Percentiles rank a stretch among this genome's conserved stretches.
phyloP scores from a whole-genome alignment of 1,140 invertebrate genomes.

The Macrobrachium nipponense region DNA sequence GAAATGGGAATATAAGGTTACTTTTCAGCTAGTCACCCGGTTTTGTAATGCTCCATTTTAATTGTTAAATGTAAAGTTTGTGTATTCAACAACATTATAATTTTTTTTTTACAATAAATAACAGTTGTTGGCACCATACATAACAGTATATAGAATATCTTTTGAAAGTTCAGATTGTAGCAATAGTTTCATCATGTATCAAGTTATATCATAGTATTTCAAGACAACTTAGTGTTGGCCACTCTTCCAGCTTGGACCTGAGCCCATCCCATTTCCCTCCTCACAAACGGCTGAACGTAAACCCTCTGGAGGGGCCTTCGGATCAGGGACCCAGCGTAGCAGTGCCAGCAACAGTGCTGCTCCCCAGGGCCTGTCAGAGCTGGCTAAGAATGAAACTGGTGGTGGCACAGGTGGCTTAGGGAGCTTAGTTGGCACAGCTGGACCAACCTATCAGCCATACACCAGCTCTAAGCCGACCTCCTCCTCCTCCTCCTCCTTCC shows the following conservation, averaged over 20 bases:
- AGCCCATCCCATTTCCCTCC: conserved; percentile 67
- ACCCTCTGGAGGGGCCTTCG: conserved; percentile 46
- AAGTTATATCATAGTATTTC: conserved; percentile 3
- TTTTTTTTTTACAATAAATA: too few species aligned
- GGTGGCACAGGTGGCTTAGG: conserved; percentile 53
- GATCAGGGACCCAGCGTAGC: conserved; percentile 49
- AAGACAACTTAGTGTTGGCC: conserved; percentile 52
- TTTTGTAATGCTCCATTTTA: too few species aligned
- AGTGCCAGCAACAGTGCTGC: conserved; percentile 46
- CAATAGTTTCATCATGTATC: background rate
- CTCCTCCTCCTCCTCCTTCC: conserved; percentile 60
- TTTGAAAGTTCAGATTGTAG: too few species aligned
- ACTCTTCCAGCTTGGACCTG: conserved; percentile 65
- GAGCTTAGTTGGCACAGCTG: conserved; percentile 58
- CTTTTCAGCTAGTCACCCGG: too few species aligned
- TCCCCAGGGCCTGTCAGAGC: conserved; percentile 47
- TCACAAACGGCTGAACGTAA: conserved; percentile 64
- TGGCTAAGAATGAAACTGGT: conserved; percentile 53
- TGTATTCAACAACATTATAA: too few species aligned
- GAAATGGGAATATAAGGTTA: too few species aligned
- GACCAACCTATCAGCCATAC: conserved; percentile 53
- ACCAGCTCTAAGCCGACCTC: conserved; percentile 57
- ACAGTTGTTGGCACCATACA: too few species aligned
- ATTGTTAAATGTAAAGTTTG: too few species aligned
- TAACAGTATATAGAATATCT: too few species aligned